These are phyloP conservation scores for Dinomys branickii DNA, from an alignment of 2,113 vertebrate genomes.

Conservation along the genomic window DNA sequence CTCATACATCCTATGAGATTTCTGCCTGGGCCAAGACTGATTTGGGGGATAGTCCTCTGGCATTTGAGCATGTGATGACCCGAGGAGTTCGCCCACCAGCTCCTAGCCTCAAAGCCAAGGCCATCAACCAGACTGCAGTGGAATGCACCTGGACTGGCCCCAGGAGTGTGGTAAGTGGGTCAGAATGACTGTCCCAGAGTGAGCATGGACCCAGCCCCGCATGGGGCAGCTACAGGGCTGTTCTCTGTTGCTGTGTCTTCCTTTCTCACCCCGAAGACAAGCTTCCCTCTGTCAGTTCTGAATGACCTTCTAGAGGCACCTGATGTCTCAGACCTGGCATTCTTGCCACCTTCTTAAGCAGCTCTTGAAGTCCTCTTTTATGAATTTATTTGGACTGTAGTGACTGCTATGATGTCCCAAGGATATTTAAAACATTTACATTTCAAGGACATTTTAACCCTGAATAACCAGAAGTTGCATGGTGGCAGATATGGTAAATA, in stretches of 20 bases:
- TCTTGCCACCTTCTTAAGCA: not conserved
- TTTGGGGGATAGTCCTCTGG: constrained; percentile 94
- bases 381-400: not conserved
- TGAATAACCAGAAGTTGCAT: not conserved
- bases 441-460: not conserved
- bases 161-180: constrained; percentile 85
- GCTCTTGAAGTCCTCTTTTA: not conserved
- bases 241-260: not conserved
- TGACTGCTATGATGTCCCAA: not conserved
- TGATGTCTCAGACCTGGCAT: not conserved
- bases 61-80: constrained; percentile 91
- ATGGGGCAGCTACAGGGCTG: not conserved
- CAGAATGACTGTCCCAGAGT: rapidly evolving
- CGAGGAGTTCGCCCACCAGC: constrained; percentile 87
- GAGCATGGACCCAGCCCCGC: rapidly evolving
- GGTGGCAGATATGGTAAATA: not conserved
- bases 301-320: not conserved
- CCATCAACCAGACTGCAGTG: constrained; percentile 95
- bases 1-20: constrained; percentile 94
- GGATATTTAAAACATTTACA: not conserved
- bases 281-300: not conserved
- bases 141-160: constrained; percentile 94
- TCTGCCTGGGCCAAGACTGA: constrained; percentile 95
- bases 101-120: constrained; percentile 93
- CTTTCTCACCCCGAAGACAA: not conserved